phyloP scores from a whole-genome alignment of 1,140 invertebrate species.

The Hetaerina americana region DNA sequence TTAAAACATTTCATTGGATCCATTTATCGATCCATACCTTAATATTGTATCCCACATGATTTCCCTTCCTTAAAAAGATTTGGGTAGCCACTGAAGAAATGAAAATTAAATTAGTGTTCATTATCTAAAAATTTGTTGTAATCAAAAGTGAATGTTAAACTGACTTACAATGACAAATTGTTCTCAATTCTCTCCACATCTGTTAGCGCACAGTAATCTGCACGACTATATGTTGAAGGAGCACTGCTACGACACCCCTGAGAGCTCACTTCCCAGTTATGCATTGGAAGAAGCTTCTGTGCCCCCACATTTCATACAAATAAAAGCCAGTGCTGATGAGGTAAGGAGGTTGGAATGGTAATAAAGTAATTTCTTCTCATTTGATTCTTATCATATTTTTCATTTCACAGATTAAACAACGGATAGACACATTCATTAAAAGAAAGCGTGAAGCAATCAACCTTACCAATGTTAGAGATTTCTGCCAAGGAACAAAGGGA shows the following conservation, averaged over 20 bases:
- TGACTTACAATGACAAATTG: no score
- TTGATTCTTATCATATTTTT: not conserved
- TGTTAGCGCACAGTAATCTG: no score
- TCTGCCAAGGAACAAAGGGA: conserved; percentile 33
- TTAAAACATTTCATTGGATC: no score
- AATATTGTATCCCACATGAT: no score
- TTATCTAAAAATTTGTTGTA: no score
- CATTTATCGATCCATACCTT: no score
- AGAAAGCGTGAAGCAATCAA: conserved; percentile 50
- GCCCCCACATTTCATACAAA: conserved; percentile 38
- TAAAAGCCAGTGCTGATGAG: conserved; percentile 41
- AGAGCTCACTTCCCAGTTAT: conserved; percentile 6
- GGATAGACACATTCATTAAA: conserved; percentile 46
- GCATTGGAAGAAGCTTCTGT: conserved; percentile 25
- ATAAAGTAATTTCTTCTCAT: not conserved
- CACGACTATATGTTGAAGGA: no score
- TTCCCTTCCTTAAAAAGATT: no score
- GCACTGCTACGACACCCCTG: not conserved
- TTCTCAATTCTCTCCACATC: no score
- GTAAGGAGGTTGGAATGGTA: conserved; percentile 37
- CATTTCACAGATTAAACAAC: conserved; percentile 20
- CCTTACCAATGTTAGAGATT: conserved; percentile 48
- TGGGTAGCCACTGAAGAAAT: no score
- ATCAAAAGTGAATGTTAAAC: no score
- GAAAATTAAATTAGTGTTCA: no score